Base-by-base conservation (phyloP, 2,888 invertebrate species). In the Anarsia innoxiella region DNA sequence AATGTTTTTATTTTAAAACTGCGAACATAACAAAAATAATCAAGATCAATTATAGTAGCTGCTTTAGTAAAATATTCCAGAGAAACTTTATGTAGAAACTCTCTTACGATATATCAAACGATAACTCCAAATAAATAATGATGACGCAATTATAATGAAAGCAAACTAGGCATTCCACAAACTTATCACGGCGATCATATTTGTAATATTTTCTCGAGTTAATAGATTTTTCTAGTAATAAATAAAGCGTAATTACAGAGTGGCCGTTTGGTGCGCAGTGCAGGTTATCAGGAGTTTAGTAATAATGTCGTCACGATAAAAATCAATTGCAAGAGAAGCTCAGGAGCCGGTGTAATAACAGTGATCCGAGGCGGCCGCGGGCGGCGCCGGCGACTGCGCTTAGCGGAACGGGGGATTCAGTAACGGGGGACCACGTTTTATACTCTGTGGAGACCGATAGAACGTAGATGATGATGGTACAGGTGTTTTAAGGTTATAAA, bases 251-350 rank as follows among this genome's bases (percentile, higher is more conserved):
- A 62, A 66, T 62, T 56, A 56, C 42, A 49, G 47, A 49, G 51
- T 59, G 53, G 41, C 9, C 37, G 38, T 31, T 42, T 38, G 30
- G 38, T 48, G 37, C 44, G 41, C 42, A 34, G n/a, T 36, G 38
- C 37, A 46, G 52, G 61, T 65, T 64, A 61, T 63, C 51, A 46
- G 42, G 43, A 58, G 59, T 57, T 61, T 58, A 54, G 62, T 72
- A 70, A 77, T 79, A 72, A 78, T 75, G 68, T 76, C 70, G 72
- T 78, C 70, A 66, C 59, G 79, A 79, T 78, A 79, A 72, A 66
- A 77, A 79, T 79, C 78, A 72, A 75, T 74, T 66, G 66, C 64
- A 63, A 62, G 59, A 61, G 65, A 61, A 64, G 63, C 65, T 69
- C 72, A 59, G 77, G 56, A 75, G 75, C 76, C 54, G 37, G 47